Conservation (phyloP, 2,888 invertebrate genomes). For the Toxonevra muliebris region DNA sequence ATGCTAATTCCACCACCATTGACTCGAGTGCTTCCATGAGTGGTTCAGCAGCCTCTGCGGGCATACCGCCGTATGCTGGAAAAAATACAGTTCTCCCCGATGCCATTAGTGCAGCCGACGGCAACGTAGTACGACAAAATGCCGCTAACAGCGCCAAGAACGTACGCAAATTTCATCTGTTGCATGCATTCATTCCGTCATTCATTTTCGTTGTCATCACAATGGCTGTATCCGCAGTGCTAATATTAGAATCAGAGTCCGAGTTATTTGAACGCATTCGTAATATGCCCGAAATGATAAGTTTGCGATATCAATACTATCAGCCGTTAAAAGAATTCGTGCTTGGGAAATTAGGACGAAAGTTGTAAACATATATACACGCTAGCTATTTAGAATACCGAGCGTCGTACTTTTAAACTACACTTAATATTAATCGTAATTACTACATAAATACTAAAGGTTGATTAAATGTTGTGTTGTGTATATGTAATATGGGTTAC, state of each 20-base stretch:
- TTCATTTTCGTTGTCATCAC: slow-evolving; percentile 78
- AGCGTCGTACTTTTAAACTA: too few relatives aligned
- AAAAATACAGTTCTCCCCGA: slow-evolving; percentile 8
- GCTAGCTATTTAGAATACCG: too few relatives aligned
- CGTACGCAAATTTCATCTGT: slow-evolving; percentile 70
- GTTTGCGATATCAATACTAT: slow-evolving; percentile 82
- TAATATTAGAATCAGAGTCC: slow-evolving; percentile 83
- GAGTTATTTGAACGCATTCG: slow-evolving; percentile 75
- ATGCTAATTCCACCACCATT: slow-evolving; percentile 50
- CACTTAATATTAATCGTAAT: too few relatives aligned
- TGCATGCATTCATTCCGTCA: slow-evolving; percentile 80
- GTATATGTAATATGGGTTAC: too few relatives aligned
- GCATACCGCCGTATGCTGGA: neutral
- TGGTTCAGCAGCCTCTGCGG: slow-evolving; percentile 32
- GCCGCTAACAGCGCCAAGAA: slow-evolving; percentile 59
- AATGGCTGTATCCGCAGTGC: slow-evolving; percentile 73
- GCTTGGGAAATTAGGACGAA: slow-evolving; percentile 49
- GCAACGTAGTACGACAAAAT: slow-evolving; percentile 42
- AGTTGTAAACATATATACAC: neutral
- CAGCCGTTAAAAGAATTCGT: slow-evolving; percentile 78
- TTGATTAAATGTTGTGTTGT: too few relatives aligned
- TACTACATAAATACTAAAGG: too few relatives aligned
- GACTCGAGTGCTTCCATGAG: slow-evolving; percentile 49
- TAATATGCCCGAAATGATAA: slow-evolving; percentile 79
- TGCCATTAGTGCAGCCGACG: slow-evolving; percentile 25